phyloP scores from a whole-genome alignment of 2,888 invertebrate genomes.

The Calliphora vomitoria region DNA sequence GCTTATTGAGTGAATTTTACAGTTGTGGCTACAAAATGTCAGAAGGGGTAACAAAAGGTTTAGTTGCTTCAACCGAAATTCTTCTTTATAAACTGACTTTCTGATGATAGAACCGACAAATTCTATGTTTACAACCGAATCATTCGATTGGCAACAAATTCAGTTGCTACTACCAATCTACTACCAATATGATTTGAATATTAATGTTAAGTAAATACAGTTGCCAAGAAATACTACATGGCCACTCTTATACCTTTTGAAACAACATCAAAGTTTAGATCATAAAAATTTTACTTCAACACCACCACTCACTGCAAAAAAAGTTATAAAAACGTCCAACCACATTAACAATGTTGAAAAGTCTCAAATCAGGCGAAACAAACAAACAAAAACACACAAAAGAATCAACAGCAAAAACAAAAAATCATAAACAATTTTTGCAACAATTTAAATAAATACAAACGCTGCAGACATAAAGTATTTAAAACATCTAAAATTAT shows the following conservation, averaged over 20 bases:
- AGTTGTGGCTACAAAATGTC: too few relatives aligned
- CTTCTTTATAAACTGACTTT: too few relatives aligned
- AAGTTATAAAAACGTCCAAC: constrained; percentile 64
- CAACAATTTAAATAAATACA: constrained; percentile 71
- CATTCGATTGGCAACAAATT: too few relatives aligned
- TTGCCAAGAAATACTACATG: not conserved
- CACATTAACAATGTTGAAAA: constrained; percentile 54
- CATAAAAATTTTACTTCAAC: constrained; percentile 57
- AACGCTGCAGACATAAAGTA: constrained; percentile 11
- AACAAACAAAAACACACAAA: constrained; percentile 26
- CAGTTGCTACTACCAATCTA: too few relatives aligned
- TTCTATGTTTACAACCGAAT: too few relatives aligned
- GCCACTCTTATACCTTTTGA: constrained; percentile 14
- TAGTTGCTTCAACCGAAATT: too few relatives aligned
- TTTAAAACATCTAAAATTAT: constrained; percentile 23
- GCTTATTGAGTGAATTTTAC: too few relatives aligned
- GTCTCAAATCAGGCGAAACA: constrained; percentile 18
- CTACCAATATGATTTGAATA: too few relatives aligned
- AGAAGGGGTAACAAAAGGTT: too few relatives aligned
- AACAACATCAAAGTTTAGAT: constrained; percentile 32
- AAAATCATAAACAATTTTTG: constrained; percentile 53
- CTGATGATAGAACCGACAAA: too few relatives aligned
- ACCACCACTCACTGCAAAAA: constrained; percentile 44
- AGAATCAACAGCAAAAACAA: constrained; percentile 7
- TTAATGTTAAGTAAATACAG: too few relatives aligned